phyloP scores from a whole-genome alignment of 2,888 invertebrate species.

The Leptinotarsa haldemani region DNA sequence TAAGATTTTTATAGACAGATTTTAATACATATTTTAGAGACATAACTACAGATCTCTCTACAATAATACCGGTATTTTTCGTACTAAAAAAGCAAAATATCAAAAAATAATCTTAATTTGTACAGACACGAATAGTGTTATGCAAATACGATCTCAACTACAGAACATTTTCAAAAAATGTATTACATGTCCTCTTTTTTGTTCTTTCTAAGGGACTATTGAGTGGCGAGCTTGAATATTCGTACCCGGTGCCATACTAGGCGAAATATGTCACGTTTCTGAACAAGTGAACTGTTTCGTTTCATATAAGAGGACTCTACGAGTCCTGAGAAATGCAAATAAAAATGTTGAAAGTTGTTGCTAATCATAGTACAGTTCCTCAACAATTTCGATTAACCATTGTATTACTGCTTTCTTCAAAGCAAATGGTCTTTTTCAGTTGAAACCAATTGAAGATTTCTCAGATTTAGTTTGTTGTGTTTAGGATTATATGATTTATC shows the following conservation, averaged over 20 bases:
- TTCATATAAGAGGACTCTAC: slow-evolving; percentile 58
- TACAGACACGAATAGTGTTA: slow-evolving; percentile 50
- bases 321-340: slow-evolving; percentile 64
- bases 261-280: slow-evolving; percentile 43
- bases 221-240: slow-evolving; percentile 60
- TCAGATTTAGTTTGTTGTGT: background rate
- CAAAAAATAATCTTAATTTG: slow-evolving; percentile 56
- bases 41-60: slow-evolving; percentile 54
- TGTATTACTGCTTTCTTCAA: background rate
- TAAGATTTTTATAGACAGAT: slow-evolving; percentile 44
- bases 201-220: slow-evolving; percentile 49
- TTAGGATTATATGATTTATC: background rate
- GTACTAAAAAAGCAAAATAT: slow-evolving; percentile 58
- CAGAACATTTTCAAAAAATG: background rate
- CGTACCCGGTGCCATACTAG: slow-evolving; percentile 62
- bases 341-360: slow-evolving; percentile 64
- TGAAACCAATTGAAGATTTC: background rate
- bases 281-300: slow-evolving; percentile 38
- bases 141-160: background rate
- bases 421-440: background rate
- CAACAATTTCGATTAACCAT: slow-evolving; percentile 60
- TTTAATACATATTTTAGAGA: slow-evolving; percentile 42
- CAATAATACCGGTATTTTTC: slow-evolving; percentile 60
- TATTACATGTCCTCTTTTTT: too few relatives aligned
- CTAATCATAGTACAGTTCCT: slow-evolving; percentile 65